Base-by-base conservation (phyloP, 2,888 invertebrate genomes). In the Lasioglossum zephyrum region DNA sequence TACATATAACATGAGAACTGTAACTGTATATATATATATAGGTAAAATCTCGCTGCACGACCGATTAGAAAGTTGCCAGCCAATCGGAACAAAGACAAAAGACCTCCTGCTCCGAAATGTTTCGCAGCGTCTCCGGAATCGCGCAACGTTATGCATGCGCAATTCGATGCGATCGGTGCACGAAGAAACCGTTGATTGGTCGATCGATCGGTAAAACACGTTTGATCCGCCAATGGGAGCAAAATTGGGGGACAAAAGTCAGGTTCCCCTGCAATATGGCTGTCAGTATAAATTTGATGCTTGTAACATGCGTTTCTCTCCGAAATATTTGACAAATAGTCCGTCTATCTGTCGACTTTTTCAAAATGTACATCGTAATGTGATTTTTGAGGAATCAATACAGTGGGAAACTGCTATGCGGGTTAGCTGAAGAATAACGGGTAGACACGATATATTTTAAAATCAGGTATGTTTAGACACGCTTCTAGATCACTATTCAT, bases 201-300 rank as follows among this genome's bases (percentile, higher is more conserved):
- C 44, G 73, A 69, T 39, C 73, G 77, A 81, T 87, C 77, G 66
- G 70, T 82, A 74, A 84, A 86, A 77, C 83, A 76, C 79, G 79
- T 77, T 13, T 49, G 70, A 81, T 95, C 94, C 93, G 95, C 97
- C 97, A 97, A 97, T 97, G 96, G 95, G 96, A 96, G 95, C 93
- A 93, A 96, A 96, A 96, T 96, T 96, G 96, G 96, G 96, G 96
- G 97, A 97, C 97, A 97, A 97, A 95, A 97, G 97, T 97, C 97
- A 97, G 97, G 97, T 97, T 97, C 97, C 96, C 96, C 97, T 96
- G 97, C 97, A 98, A 97, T 97, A 98, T 98, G 98, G 98, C 98
- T 98, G 98, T 97, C 98, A 98, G 98, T 99, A 98, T 98, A 98
- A 97, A 98, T 98, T 97, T 98, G 97, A 97, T 97, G 97, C 96